phyloP scores from a whole-genome alignment of 2,113 vertebrate species.

The Catharus fuscescens region DNA sequence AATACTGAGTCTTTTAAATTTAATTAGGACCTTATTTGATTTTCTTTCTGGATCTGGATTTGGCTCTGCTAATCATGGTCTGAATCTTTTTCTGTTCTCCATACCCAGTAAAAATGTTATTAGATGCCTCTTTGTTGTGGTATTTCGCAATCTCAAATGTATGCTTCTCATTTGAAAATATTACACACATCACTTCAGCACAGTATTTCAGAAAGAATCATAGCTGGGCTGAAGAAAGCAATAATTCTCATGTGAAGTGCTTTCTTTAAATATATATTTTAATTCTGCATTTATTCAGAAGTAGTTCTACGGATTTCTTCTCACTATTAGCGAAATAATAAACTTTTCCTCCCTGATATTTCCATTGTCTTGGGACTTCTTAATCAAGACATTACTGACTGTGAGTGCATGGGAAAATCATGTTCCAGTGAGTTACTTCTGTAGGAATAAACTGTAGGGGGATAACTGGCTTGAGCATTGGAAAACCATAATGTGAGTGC shows the following conservation, averaged over 20 bases:
- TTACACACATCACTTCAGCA: background rate
- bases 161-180: slow-evolving; percentile 38
- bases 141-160: slow-evolving; percentile 29
- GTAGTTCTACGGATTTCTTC: background rate
- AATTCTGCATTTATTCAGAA: background rate
- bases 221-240: background rate
- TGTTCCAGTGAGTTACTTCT: background rate
- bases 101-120: slow-evolving; percentile 58
- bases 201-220: background rate
- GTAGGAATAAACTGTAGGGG: background rate
- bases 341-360: background rate
- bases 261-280: background rate
- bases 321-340: background rate
- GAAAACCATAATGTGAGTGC: background rate
- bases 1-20: slow-evolving; percentile 23
- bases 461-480: background rate
- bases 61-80: slow-evolving; percentile 2
- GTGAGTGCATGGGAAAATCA: background rate
- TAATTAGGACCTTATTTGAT: slow-evolving; percentile 61
- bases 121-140: slow-evolving; percentile 39
- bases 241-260: background rate
- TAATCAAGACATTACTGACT: background rate
- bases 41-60: slow-evolving; percentile 31
- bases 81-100: slow-evolving; percentile 32
- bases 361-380: background rate